Percentiles rank a stretch among this genome's conserved stretches.
Evolutionary conservation across 2,888 invertebrate species (phyloP).

Genomic region (Heliconius charithonia): DNA sequence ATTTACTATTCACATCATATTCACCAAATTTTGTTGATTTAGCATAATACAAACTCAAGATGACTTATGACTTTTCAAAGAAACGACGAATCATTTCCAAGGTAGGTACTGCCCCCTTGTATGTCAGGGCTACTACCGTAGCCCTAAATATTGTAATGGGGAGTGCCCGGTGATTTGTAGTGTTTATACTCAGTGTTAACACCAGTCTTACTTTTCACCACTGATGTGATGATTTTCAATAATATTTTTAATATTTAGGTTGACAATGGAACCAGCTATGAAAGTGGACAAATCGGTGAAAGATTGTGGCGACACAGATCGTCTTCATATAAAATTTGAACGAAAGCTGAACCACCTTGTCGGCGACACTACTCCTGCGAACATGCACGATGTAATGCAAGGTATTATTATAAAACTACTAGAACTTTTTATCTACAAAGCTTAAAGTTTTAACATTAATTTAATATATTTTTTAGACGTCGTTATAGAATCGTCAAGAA

Average conservation of each 20-base stretch:
- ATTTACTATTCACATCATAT: too few relatives aligned
- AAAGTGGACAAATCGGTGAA: slow-evolving; percentile 66
- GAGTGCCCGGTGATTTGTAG: too few relatives aligned
- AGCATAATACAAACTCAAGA: too few relatives aligned
- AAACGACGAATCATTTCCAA: too few relatives aligned
- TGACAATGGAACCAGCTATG: slow-evolving; percentile 54
- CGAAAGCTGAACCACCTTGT: slow-evolving; percentile 63
- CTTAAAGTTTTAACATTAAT: not conserved
- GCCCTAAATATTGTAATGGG: too few relatives aligned
- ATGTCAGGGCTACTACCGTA: too few relatives aligned
- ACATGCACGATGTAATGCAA: slow-evolving; percentile 67
- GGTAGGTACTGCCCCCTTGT: too few relatives aligned
- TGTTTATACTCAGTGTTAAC: too few relatives aligned
- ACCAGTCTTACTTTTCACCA: not conserved
- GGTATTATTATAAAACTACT: slow-evolving; percentile 53
- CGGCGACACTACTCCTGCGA: slow-evolving; percentile 56
- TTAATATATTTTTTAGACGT: slow-evolving; percentile 60
- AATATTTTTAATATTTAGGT: slow-evolving; percentile 41
- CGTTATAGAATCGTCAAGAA: slow-evolving; percentile 67
- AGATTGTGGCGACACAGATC: slow-evolving; percentile 65
- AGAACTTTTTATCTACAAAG: not conserved
- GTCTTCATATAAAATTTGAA: slow-evolving; percentile 74
- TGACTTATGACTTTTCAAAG: too few relatives aligned
- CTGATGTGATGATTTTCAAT: not conserved
- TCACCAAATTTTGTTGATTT: too few relatives aligned